These are phyloP conservation scores for Pangasianodon hypophthalmus DNA, from an alignment of 2,113 vertebrate genomes.

Conservation along the genomic window DNA sequence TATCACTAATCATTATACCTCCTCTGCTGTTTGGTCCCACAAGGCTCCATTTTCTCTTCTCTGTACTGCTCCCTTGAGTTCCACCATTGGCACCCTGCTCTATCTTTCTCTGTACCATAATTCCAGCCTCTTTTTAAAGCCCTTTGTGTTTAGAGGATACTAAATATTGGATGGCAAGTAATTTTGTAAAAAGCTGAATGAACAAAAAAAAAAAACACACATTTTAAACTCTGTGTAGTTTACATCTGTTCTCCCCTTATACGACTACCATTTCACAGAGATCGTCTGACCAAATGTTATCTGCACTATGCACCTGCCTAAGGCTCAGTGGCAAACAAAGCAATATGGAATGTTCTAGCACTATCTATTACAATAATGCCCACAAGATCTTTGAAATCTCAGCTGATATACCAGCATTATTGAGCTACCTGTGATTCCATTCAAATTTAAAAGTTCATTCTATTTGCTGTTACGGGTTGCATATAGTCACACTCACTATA, in stretches of 20 bases:
- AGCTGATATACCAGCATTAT: not conserved
- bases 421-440: not conserved
- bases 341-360: not conserved
- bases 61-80: not conserved
- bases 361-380: not conserved
- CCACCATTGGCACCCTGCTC: not conserved
- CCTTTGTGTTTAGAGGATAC: not conserved
- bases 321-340: not conserved
- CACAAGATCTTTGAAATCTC: not conserved
- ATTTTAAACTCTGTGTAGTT: not conserved
- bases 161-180: not conserved
- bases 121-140: not conserved
- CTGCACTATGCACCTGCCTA: not conserved
- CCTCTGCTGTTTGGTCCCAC: not conserved
- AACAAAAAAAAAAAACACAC: not conserved
- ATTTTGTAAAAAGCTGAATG: too few relatives aligned
- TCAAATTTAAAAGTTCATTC: not conserved
- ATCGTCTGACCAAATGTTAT: not conserved
- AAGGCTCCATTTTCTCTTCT: not conserved
- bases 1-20: conserved; percentile 7
- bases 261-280: not conserved
- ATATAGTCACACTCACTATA: not conserved
- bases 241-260: not conserved
- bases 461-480: not conserved
- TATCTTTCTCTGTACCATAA: not conserved